Evolutionary conservation across 2,797 vertebrate species (phyloP).

Genomic region (Gobio occitaniae): DNA sequence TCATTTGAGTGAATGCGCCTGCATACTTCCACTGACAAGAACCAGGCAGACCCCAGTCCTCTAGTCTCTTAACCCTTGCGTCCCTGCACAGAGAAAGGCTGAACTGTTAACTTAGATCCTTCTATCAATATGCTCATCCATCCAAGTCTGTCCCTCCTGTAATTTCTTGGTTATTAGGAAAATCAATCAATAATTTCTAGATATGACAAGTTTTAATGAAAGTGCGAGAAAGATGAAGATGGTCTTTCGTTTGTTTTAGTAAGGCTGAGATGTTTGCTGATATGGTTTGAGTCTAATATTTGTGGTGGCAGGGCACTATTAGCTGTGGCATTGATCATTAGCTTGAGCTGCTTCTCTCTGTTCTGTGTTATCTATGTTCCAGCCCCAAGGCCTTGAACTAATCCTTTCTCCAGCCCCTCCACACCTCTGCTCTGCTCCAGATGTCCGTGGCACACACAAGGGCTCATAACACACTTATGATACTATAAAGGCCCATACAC

Average conservation of each 20-base stretch:
- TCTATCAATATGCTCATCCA: background rate
- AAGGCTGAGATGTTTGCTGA: background rate
- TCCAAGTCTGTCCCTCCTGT: background rate
- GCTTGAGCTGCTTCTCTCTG: slow-evolving; percentile 24
- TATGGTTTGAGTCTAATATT: background rate
- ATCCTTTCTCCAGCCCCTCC: slow-evolving; percentile 23
- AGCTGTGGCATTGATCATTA: background rate
- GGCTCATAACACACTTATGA: slow-evolving; percentile 1
- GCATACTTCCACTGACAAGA: slow-evolving; percentile 70
- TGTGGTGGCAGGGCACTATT: background rate
- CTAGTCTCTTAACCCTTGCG: slow-evolving; percentile 41
- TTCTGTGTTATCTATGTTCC: slow-evolving; percentile 51
- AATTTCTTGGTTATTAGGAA: background rate
- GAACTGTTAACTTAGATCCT: background rate
- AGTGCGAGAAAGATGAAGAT: background rate
- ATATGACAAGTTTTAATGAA: background rate
- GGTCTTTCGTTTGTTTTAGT: background rate
- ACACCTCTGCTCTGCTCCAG: slow-evolving; percentile 39
- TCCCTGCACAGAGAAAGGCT: background rate
- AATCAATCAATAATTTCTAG: background rate
- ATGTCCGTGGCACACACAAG: slow-evolving; percentile 8
- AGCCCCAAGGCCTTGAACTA: slow-evolving; percentile 48
- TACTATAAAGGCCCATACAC: background rate
- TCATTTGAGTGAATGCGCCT: slow-evolving; percentile 71
- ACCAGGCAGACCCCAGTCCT: slow-evolving; percentile 55